Percentiles rank a stretch among this genome's conserved stretches.
Evolutionary conservation across 2,113 vertebrate genomes (phyloP).

Genomic region (Ramphastos sulfuratus): DNA sequence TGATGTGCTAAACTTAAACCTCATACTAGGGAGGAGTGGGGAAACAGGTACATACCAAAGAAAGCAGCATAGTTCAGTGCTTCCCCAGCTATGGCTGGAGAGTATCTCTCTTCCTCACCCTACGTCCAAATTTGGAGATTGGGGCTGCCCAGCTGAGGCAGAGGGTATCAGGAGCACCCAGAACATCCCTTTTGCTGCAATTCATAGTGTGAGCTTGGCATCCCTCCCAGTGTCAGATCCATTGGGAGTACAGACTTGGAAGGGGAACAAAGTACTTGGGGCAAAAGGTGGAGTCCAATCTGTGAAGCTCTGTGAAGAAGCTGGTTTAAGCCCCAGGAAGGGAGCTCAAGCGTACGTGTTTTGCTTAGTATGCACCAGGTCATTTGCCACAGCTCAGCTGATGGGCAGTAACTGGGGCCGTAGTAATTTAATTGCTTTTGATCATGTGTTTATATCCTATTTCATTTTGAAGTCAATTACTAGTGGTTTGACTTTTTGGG

Average conservation of each 20-base stretch:
- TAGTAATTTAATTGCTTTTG: conserved; percentile 43
- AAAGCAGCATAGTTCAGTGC: not conserved
- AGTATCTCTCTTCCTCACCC: not conserved
- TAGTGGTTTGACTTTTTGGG: not conserved
- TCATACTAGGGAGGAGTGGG: not conserved
- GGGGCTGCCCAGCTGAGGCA: not conserved
- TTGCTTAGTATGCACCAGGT: not conserved
- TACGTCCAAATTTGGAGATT: not conserved
- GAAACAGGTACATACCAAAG: not conserved
- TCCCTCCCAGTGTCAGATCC: conserved; percentile 53
- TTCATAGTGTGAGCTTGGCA: conserved; percentile 23
- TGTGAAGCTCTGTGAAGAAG: not conserved
- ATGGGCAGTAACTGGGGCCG: conserved; percentile 9
- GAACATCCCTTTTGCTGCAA: conserved; percentile 5
- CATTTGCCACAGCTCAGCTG: conserved; percentile 25
- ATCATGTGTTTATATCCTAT: conserved; percentile 40
- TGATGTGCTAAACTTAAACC: not conserved
- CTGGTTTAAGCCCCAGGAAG: conserved; percentile 23
- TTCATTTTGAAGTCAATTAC: conserved; percentile 28
- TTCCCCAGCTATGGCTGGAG: not conserved
- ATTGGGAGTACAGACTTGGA: conserved; percentile 63
- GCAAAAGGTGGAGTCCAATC: conserved; percentile 37
- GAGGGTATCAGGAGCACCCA: not conserved
- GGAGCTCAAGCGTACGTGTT: not conserved
- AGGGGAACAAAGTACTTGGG: conserved; percentile 43